phyloP scores from a whole-genome alignment of 2,797 vertebrate genomes.

The Gallinago solitaria region DNA sequence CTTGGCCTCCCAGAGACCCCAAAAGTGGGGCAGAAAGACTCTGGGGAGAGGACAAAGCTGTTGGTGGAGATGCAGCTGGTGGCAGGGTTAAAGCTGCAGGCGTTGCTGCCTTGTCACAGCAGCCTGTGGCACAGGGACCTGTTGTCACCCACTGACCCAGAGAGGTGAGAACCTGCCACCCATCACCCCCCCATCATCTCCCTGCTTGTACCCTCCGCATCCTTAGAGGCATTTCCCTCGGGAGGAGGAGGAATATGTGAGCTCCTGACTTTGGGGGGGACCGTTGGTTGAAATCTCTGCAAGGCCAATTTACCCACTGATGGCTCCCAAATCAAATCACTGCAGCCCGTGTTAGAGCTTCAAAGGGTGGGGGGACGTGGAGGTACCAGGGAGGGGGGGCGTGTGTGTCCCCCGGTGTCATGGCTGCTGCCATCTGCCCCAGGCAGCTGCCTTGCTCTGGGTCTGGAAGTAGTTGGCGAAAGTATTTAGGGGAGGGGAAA shows the following conservation, averaged over 20 bases:
- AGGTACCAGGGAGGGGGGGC: neutral
- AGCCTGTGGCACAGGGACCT: neutral
- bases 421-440: neutral
- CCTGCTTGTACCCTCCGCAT: neutral
- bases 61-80: accelerated
- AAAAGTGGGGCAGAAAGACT: neutral
- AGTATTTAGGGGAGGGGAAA: neutral
- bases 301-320: neutral
- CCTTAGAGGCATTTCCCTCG: neutral
- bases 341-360: neutral
- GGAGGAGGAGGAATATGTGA: neutral
- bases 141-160: neutral
- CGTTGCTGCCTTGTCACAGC: neutral
- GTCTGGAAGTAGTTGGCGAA: neutral
- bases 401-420: accelerated
- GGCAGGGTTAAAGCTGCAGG: neutral
- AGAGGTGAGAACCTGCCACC: neutral
- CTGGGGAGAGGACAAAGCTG: neutral
- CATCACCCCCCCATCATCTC: neutral
- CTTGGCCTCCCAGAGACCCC: neutral
- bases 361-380: neutral
- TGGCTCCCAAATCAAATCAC: neutral
- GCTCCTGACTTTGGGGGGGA: neutral
- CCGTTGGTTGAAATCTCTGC: neutral
- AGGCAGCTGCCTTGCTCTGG: neutral